phyloP scores from a whole-genome alignment of 2,113 vertebrate species.

The Sylvia atricapilla region DNA sequence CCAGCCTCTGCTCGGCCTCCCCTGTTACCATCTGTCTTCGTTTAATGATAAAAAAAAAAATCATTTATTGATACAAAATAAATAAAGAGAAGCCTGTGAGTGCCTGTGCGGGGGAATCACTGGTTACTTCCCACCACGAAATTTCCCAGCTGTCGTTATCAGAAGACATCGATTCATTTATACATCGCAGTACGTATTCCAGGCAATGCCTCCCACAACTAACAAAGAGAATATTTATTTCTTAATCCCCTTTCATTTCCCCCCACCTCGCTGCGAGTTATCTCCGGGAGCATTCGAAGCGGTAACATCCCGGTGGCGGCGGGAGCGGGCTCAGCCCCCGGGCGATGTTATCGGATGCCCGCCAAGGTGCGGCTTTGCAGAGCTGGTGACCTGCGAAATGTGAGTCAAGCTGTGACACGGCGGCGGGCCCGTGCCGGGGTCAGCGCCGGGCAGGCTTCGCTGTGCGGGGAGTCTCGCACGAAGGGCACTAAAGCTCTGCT shows the following conservation, averaged over 20 bases:
- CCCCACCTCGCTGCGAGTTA: neutral
- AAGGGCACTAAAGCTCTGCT: constrained; percentile 49
- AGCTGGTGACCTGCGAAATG: constrained; percentile 32
- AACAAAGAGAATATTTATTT: neutral
- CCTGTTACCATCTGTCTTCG: neutral
- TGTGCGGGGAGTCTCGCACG: constrained; percentile 9
- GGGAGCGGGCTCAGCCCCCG: neutral
- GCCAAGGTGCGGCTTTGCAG: constrained; percentile 14
- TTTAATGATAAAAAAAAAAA: neutral
- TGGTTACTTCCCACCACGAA: neutral
- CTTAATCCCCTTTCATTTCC: neutral
- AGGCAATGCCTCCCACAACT: neutral
- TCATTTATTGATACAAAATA: neutral
- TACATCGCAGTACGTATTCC: neutral
- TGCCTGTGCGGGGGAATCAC: neutral
- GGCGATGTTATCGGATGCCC: neutral
- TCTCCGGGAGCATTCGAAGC: neutral
- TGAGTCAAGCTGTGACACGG: constrained; percentile 7
- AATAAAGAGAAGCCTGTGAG: neutral
- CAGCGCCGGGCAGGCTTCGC: constrained; percentile 13
- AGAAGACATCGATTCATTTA: neutral
- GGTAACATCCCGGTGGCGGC: neutral
- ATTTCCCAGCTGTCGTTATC: neutral
- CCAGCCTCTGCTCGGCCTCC: neutral
- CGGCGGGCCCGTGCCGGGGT: constrained; percentile 19